phyloP scores from a whole-genome alignment of 1,140 invertebrate genomes.

The Caenorhabditis elegans region DNA sequence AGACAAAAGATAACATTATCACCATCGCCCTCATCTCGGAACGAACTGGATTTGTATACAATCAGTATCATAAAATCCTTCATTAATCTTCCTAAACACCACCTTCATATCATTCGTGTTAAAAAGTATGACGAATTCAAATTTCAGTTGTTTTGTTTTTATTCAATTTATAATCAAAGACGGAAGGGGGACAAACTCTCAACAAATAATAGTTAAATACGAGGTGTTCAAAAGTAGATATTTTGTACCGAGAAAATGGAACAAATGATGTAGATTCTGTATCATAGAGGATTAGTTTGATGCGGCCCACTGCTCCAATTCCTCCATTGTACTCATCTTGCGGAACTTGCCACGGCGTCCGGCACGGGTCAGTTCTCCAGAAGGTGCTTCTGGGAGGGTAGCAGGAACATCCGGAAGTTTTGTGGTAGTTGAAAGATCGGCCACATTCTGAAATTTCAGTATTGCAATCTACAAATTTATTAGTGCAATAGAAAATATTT shows the following conservation, averaged over 20 bases:
- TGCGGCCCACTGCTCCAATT: constrained; percentile 45
- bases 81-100: background rate
- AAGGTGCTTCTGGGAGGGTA: constrained; percentile 13
- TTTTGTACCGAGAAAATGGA: background rate
- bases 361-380: constrained; percentile 11
- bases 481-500: background rate
- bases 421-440: background rate
- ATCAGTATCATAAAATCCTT: background rate
- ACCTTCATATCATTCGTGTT: background rate
- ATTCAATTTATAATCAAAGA: too few relatives aligned
- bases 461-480: too few relatives aligned
- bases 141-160: background rate
- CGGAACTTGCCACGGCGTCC: constrained; percentile 10
- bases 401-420: background rate
- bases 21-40: background rate
- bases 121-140: background rate
- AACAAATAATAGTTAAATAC: too few relatives aligned
- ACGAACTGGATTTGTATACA: constrained; percentile 4
- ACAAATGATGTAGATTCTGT: background rate
- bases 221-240: background rate
- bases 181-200: too few relatives aligned
- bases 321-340: constrained; percentile 34
- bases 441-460: background rate
- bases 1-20: background rate
- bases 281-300: constrained; percentile 30